phyloP scores from a whole-genome alignment of 2,797 vertebrate species.

The Kryptopterus vitreolus region DNA sequence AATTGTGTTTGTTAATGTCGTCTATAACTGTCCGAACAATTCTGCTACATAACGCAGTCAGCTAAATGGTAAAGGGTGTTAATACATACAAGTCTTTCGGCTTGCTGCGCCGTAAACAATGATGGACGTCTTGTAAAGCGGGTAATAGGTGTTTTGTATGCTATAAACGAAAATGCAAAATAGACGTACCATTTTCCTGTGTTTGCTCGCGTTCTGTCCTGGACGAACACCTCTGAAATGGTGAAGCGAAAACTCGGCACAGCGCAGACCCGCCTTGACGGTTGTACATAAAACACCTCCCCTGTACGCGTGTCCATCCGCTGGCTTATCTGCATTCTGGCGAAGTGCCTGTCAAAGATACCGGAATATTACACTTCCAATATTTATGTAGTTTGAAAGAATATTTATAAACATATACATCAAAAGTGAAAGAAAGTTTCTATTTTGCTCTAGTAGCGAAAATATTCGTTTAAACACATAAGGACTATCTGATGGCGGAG shows the following conservation, averaged over 20 bases:
- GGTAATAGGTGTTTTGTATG: no score
- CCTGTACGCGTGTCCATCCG: conserved; percentile 75
- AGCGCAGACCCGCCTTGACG: conserved; percentile 70
- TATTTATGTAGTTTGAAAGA: background rate
- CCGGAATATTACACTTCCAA: background rate
- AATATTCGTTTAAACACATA: background rate
- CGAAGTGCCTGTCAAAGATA: conserved; percentile 10
- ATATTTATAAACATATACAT: background rate
- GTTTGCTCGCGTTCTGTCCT: conserved; percentile 29
- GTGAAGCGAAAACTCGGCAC: conserved; percentile 70
- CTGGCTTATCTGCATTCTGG: conserved; percentile 55
- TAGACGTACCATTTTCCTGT: conserved; percentile 60
- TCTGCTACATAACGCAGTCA: background rate
- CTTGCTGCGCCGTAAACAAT: background rate
- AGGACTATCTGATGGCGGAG: conserved; percentile 75
- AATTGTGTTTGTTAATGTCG: background rate
- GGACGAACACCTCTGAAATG: conserved; percentile 38
- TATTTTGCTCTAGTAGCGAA: background rate
- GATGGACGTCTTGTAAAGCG: background rate
- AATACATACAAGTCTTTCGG: background rate
- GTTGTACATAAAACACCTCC: conserved; percentile 82
- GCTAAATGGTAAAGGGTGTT: background rate
- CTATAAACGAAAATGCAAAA: background rate
- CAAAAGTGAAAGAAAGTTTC: background rate
- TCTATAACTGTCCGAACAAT: background rate